A percentile compares a stretch with the other conserved stretches of the same genome.
phyloP scores from a whole-genome alignment of 2,113 vertebrate species.

The Larimichthys polyactis region DNA sequence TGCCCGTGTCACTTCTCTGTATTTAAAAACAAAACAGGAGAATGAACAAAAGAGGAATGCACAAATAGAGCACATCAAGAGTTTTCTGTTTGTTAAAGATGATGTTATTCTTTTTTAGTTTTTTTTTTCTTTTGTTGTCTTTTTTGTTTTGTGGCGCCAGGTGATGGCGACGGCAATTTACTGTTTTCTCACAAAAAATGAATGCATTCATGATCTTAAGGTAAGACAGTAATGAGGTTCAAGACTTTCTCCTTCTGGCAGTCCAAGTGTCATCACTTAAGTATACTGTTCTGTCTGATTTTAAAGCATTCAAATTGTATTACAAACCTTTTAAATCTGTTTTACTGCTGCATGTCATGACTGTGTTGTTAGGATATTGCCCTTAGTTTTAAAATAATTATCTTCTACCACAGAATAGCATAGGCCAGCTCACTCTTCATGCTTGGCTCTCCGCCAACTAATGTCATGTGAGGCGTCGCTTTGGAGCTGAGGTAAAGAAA shows the following conservation, averaged over 20 bases:
- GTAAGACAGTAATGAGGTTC: background rate
- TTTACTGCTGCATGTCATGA: conserved; percentile 46
- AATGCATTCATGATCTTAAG: background rate
- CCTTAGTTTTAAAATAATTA: conserved; percentile 57
- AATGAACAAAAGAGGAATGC: no score
- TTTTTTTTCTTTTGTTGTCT: no score
- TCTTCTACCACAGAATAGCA: conserved; percentile 33
- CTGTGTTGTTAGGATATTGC: conserved; percentile 46
- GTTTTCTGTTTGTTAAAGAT: background rate
- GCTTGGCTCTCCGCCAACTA: conserved; percentile 55
- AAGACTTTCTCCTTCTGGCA: conserved; percentile 9
- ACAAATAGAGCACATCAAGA: background rate
- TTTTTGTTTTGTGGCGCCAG: no score
- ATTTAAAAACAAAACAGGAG: background rate
- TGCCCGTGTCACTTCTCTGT: background rate
- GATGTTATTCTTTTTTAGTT: background rate
- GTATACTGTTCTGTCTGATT: conserved; percentile 26
- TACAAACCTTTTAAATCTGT: conserved; percentile 56
- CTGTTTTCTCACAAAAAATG: background rate
- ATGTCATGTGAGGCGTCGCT: conserved; percentile 60
- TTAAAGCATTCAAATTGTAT: conserved; percentile 45
- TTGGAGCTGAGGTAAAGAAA: conserved; percentile 71
- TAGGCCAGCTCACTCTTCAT: conserved; percentile 20
- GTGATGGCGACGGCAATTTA: background rate
- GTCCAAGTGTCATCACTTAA: conserved; percentile 21